Evolutionary conservation across 2,888 invertebrate species (phyloP).

Genomic region (Catocala sponsa): DNA sequence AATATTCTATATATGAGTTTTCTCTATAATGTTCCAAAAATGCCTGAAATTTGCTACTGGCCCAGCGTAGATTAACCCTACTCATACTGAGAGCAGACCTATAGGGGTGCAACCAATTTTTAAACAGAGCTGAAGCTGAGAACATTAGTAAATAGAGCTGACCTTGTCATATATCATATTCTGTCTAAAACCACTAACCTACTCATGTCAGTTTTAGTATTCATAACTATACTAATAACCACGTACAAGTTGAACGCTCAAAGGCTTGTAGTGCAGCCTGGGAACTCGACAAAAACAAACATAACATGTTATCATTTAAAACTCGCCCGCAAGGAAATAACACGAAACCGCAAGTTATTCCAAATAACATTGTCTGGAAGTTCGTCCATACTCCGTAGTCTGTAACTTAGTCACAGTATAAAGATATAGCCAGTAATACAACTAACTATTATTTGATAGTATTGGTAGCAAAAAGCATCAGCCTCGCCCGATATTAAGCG

Average conservation of each 20-base stretch:
- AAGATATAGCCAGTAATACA: background rate
- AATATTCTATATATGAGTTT: too few species aligned
- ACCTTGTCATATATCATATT: too few species aligned
- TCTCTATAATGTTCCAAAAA: too few species aligned
- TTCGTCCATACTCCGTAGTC: conserved; percentile 41
- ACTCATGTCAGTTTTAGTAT: background rate
- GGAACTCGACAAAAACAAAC: conserved; percentile 34
- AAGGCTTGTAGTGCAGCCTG: background rate
- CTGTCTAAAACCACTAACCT: too few species aligned
- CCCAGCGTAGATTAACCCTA: too few species aligned
- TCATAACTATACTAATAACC: background rate
- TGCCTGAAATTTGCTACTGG: too few species aligned
- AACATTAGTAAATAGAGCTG: too few species aligned
- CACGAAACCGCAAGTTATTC: conserved; percentile 48
- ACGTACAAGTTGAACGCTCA: background rate
- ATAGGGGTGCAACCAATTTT: too few species aligned
- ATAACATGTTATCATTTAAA: conserved; percentile 50
- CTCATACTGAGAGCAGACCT: too few species aligned
- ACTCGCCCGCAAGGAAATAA: conserved; percentile 48
- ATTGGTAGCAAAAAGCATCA: too few species aligned
- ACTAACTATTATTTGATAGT: background rate
- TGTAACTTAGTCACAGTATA: background rate
- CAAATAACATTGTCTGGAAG: conserved; percentile 49
- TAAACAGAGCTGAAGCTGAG: too few species aligned
- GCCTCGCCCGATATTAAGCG: too few species aligned